Percentiles rank a stretch among this genome's conserved stretches.
phyloP scores from a whole-genome alignment of 2,888 invertebrate genomes.

The Tetranychus truncatus region DNA sequence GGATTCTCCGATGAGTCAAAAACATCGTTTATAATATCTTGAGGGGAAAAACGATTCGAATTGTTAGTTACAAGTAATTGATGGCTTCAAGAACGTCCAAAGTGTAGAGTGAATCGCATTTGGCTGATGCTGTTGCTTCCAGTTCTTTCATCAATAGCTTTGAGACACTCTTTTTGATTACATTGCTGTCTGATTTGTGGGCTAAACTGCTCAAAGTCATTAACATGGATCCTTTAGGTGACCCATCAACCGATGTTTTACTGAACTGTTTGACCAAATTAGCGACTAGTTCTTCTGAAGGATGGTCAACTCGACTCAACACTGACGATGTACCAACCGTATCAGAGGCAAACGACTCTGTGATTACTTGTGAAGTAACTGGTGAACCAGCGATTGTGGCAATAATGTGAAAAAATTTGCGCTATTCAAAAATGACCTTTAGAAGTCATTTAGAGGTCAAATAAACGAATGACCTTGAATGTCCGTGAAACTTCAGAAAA shows the following conservation, averaged over 20 bases:
- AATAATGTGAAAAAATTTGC: too few relatives aligned
- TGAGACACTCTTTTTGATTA: too few relatives aligned
- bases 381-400: not conserved
- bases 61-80: not conserved
- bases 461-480: too few relatives aligned
- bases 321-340: not conserved
- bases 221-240: too few relatives aligned
- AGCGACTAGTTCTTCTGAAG: not conserved
- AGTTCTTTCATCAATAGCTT: too few relatives aligned
- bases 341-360: not conserved
- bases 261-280: not conserved
- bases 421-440: too few relatives aligned
- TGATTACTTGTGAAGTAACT: not conserved
- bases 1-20: conserved; percentile 22
- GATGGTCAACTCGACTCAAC: not conserved
- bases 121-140: too few relatives aligned
- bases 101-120: too few relatives aligned
- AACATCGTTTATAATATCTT: conserved; percentile 18
- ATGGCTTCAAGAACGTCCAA: conserved; percentile 18
- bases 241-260: not conserved
- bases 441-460: too few relatives aligned
- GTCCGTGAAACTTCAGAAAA: too few relatives aligned
- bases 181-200: too few relatives aligned
- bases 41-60: not conserved
- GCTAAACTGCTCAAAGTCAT: too few relatives aligned